Percentiles rank a stretch among this genome's conserved stretches.
Evolutionary conservation across 2,113 vertebrate species (phyloP).

Genomic region (Phalacrocorax pelagicus): DNA sequence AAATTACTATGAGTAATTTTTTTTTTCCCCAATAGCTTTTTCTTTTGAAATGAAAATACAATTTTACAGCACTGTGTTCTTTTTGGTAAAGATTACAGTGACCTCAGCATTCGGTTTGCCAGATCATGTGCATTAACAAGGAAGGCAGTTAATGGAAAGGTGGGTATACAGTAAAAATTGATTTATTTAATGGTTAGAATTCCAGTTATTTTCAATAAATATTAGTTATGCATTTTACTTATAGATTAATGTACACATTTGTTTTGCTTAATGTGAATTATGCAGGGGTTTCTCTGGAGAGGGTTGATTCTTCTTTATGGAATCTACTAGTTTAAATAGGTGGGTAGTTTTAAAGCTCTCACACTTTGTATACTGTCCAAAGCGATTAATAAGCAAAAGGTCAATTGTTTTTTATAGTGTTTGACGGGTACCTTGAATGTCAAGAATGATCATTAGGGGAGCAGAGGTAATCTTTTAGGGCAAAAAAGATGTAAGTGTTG

Average conservation of each 20-base stretch:
- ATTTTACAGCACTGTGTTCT: neutral
- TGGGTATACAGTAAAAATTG: neutral
- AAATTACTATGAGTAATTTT: neutral
- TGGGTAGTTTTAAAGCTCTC: neutral
- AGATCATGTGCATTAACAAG: slow-evolving; percentile 76
- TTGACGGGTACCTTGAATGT: neutral
- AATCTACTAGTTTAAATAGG: neutral
- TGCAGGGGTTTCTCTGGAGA: neutral
- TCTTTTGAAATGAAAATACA: neutral
- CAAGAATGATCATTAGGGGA: neutral
- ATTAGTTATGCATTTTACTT: neutral
- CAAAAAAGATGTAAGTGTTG: neutral
- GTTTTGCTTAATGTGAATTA: neutral
- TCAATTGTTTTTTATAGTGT: neutral
- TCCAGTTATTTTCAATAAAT: neutral
- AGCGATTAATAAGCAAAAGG: neutral
- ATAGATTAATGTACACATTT: neutral
- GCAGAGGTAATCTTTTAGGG: neutral
- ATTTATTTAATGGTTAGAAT: neutral
- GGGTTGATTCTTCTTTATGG: neutral
- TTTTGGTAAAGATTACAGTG: slow-evolving; percentile 65
- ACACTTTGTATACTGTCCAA: neutral
- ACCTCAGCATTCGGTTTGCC: slow-evolving; percentile 76
- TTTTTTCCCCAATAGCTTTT: neutral
- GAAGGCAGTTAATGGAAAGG: neutral